Evolutionary conservation across 2,888 invertebrate species (phyloP).

Genomic region (Papilio elwesi): DNA sequence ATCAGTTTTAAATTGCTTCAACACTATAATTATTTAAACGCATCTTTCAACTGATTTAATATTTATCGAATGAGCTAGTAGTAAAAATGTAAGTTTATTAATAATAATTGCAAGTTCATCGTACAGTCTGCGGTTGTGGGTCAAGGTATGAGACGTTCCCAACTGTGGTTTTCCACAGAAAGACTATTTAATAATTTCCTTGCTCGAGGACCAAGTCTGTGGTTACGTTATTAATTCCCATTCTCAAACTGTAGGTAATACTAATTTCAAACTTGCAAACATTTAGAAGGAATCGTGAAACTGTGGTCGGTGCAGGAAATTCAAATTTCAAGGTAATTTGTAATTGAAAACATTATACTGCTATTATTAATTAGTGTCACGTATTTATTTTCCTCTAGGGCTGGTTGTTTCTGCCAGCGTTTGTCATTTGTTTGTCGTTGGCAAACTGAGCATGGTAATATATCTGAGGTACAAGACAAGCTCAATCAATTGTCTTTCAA

Average conservation of each 20-base stretch:
- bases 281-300: slow-evolving; percentile 23
- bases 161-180: slow-evolving; percentile 43
- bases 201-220: slow-evolving; percentile 19
- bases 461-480: slow-evolving; percentile 34
- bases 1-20: no score
- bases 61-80: not conserved
- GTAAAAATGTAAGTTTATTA: slow-evolving; percentile 31
- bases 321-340: slow-evolving; percentile 19
- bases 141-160: slow-evolving; percentile 41
- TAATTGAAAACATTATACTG: slow-evolving; percentile 3
- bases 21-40: not conserved
- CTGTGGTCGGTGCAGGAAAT: slow-evolving; percentile 25
- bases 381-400: slow-evolving; percentile 8
- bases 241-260: slow-evolving; percentile 25
- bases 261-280: slow-evolving; percentile 14
- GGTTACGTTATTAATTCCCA: slow-evolving; percentile 37
- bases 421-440: slow-evolving; percentile 20
- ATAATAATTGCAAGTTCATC: slow-evolving; percentile 30
- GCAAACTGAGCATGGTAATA: slow-evolving; percentile 22
- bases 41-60: not conserved
- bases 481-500: slow-evolving; percentile 40
- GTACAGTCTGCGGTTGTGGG: slow-evolving; percentile 43
- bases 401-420: not conserved
- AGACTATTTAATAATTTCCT: slow-evolving; percentile 39
- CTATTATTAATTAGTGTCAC: not conserved